Evolutionary conservation across 1,140 invertebrate genomes (phyloP), one percentile per base, ranked within the genome.

Genomic region (Hycleus cichorii): DNA sequence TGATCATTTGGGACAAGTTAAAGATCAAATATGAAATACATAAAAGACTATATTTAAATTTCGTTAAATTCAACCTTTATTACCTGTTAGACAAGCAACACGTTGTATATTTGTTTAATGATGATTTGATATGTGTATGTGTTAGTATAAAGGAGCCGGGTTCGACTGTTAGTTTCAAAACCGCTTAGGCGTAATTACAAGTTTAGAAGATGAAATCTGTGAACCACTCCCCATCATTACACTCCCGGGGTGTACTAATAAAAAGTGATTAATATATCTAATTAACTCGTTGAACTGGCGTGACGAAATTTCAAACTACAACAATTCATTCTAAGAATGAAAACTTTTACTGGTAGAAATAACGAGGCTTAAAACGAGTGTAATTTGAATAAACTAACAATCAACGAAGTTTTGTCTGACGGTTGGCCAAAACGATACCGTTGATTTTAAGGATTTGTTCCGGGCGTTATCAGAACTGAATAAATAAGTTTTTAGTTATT

Each of bases 231-330:
- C 45, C 49, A 49, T 57, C 59, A 64, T 64, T 62, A 64, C 56
- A 62, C 56, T 59, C 57, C 47, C 57, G 52, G 55, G 59, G 49
- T 61, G 52, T 44, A 55, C 61, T 60, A 63, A 65, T 65, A 65
- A 65, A 65, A 65, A 65, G 61, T 65, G 64, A 65, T 65, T 65
- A 65, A 65, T 65, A 63, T 56, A 58, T 57, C 59, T 60, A 65
- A 65, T 65, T 65, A 65, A 65, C 61, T 61, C 61, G 49, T 60
- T 60, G 57, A 63, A 65, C 61, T 58, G 58, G 42, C 54, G 51
- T 59, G 61, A 59, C 57, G 58, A 51, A 56, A 59, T 42, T 60
- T 47, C 61, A 59, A 65, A 60, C 61, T 65, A 59, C 60, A 59
- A 63, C 64, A 65, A 63, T 65, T 65, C 62, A 64, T 65, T 63